These are phyloP conservation scores for Dunckerocampus dactyliophorus DNA, from an alignment of 2,113 vertebrate genomes.

Conservation along the genomic window DNA sequence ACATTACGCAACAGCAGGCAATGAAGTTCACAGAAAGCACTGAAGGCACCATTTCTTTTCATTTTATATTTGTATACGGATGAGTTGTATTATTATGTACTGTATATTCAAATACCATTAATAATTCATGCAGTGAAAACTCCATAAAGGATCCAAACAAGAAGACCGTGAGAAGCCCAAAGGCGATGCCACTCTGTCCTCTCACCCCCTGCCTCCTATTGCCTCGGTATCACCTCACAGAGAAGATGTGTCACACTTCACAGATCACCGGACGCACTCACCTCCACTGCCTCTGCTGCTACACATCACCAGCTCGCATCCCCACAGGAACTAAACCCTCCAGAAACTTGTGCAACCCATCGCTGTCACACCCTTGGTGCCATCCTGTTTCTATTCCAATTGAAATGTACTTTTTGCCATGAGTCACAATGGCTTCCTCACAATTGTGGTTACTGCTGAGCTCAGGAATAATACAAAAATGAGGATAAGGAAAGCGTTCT, in stretches of 20 bases:
- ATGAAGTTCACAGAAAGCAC: slow-evolving; percentile 23
- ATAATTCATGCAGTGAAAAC: slow-evolving; percentile 27
- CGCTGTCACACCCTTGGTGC: slow-evolving; percentile 32
- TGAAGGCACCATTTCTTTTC: not conserved
- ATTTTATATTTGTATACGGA: not conserved
- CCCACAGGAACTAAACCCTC: slow-evolving; percentile 33
- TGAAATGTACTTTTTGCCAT: slow-evolving; percentile 22
- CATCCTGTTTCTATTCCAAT: slow-evolving; percentile 20
- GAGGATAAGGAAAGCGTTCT: slow-evolving; percentile 9
- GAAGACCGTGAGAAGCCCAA: slow-evolving; percentile 26
- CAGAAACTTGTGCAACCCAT: slow-evolving; percentile 40
- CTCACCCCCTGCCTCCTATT: not conserved
- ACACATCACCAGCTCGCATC: slow-evolving; percentile 44
- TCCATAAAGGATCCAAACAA: slow-evolving; percentile 19
- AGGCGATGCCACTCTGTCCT: slow-evolving; percentile 11
- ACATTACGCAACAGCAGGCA: slow-evolving; percentile 34
- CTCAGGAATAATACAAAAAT: slow-evolving; percentile 9
- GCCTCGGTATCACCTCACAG: slow-evolving; percentile 22
- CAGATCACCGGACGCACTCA: slow-evolving; percentile 44
- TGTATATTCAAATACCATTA: slow-evolving; percentile 10
- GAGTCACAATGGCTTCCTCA: slow-evolving; percentile 16
- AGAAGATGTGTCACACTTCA: slow-evolving; percentile 52
- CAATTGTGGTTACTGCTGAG: slow-evolving; percentile 5
- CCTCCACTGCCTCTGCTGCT: slow-evolving; percentile 51
- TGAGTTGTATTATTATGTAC: not conserved